Evolutionary conservation across 2,113 vertebrate species (phyloP), one percentile per base, ranked within the genome.

Genomic region (Sula dactylatra): DNA sequence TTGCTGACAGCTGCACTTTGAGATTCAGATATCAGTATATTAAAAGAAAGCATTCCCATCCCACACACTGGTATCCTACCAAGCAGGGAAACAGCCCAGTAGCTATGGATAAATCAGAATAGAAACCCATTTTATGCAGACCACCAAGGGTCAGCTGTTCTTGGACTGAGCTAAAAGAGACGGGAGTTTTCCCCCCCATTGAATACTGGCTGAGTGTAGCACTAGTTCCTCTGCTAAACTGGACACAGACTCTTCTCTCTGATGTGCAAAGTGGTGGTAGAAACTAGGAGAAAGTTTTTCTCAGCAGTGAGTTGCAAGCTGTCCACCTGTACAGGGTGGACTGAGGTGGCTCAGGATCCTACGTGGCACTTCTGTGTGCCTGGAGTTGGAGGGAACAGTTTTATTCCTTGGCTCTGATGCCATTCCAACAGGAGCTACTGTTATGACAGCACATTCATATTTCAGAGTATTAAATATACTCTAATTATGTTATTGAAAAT

Each of bases 121-220:
- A 89, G 40, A 94, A 80, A 76, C 6, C 21, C 0, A 2, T 69
- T 93, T 82, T 56, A 36, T 16, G 32, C 61, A 85, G 55, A 38
- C 5, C 19, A 67, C 31, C 49, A 49, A 85, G 44, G 62, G 27
- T 71, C 49, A 77, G 26, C 18, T 67, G 13, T 49, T 58, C 64
- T 82, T 92, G 45, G 62, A 27, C 55, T 65, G 55, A 77, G 19
- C 31, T 80, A 45, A 81, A 71, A 91, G 45, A 36, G 15, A 67
- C 10, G 7, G 3, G 0, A 0, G 64, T 22, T 34, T 21, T 14
- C 18, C 45, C 19, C 24, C 31, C 12, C 9, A 7, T 3, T 72
- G 77, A 49, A 64, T 78, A 44, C 18, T 44, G 50, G 5, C 24
- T 76, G 47, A 69, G 13, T 38, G 24, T 38, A 67, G 36, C 34